These are phyloP conservation scores for Martes martes DNA, from an alignment of 2,113 vertebrate species.

Conservation along the genomic window DNA sequence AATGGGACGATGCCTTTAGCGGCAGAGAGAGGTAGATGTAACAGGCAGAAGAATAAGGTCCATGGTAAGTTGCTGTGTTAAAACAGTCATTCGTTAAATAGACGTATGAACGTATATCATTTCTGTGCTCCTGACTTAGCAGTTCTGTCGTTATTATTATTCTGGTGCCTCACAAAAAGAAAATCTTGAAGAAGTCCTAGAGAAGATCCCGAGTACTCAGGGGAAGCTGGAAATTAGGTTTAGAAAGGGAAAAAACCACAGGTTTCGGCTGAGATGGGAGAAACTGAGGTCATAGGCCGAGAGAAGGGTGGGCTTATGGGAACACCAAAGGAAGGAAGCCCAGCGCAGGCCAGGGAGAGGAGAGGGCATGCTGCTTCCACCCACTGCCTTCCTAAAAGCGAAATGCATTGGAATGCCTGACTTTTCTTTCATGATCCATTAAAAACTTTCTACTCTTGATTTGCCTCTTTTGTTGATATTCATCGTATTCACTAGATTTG, in stretches of 20 bases:
- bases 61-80: background rate
- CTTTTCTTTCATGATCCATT: background rate
- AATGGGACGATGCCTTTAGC: background rate
- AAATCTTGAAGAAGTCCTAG: background rate
- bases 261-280: background rate
- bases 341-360: background rate
- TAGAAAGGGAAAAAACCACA: background rate
- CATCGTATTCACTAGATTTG: background rate
- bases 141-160: background rate
- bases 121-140: background rate
- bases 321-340: background rate
- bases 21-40: background rate
- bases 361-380: fast-evolving
- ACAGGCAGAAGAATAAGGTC: background rate
- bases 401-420: background rate
- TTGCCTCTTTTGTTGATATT: background rate
- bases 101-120: background rate
- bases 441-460: background rate
- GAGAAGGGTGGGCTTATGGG: background rate
- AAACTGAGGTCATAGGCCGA: background rate
- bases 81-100: background rate
- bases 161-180: background rate
- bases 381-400: background rate
- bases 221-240: background rate
- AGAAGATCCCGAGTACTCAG: background rate